Evolutionary conservation across 53 echinoderm and acorn worm species (phyloP), one percentile per base, ranked within the genome.

Genomic region (Zoroaster sp.): DNA sequence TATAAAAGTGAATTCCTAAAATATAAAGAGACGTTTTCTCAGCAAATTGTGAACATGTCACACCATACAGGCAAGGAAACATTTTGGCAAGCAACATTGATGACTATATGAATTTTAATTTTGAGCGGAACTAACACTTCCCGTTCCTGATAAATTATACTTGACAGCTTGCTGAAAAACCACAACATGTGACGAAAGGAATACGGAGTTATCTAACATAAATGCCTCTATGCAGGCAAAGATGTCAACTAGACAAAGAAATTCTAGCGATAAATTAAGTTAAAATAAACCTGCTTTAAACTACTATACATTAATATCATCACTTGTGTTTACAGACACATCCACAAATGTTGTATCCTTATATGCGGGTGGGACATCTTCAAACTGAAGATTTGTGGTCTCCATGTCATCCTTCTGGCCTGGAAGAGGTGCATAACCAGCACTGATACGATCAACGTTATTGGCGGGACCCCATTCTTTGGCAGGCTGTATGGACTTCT

Each of bases 391-490:
- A 23, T 31, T 66, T 33, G 31, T 25, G 7, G 23, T 21, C 66
- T 82, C 82, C 68, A 82, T 36, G 23, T 82, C 66, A 23, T 82
- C 82, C 28, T 82, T 68, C 14, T 15, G 37, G 14, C 43, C 32
- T 23, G 89, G 79, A 35, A 79, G 80, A 8, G 37, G 69, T 41
- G 40, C 31, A 79, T 98, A 98, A 2, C 94, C 98, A 18, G 95
- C 93, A 4, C 17, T 66, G 42, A 93, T 75, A 13, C 98, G 95
- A 83, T 98, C 85, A 11, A 83, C 88, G 47, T 95, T 93, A 8
- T 89, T 45, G 5, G 95, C 94, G 3, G 98, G 98, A 30, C 98
- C 98, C 98, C 98, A 98, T 30, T 91, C 93, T 69, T 75, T 73
- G 1, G 95, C 37, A 5, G 98, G 95, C 33, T 74, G 89, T 9